phyloP scores from a whole-genome alignment of 2,113 vertebrate species.

The Ailurus styani region DNA sequence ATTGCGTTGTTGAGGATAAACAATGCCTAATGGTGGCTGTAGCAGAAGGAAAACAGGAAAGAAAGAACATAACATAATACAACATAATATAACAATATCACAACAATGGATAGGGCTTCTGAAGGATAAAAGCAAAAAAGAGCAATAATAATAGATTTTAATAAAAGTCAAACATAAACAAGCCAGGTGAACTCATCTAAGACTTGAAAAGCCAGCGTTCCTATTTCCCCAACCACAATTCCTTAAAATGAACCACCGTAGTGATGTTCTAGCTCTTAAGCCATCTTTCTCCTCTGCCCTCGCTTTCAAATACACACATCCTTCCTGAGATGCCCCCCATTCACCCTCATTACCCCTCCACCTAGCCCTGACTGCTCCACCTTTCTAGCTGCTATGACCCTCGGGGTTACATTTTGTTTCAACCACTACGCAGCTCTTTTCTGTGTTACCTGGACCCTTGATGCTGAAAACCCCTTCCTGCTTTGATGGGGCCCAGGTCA shows the following conservation, averaged over 20 bases:
- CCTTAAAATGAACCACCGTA: not conserved
- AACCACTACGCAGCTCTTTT: not conserved
- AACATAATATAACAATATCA: not conserved
- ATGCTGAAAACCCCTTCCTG: not conserved
- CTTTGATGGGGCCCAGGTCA: conserved; percentile 36
- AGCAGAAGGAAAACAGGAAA: not conserved
- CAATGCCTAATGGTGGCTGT: accelerated
- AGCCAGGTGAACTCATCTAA: not conserved
- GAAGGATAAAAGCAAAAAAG: not conserved
- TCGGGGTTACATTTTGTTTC: not conserved
- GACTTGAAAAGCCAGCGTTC: not conserved
- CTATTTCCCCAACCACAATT: not conserved
- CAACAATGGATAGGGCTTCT: not conserved
- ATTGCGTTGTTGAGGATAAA: accelerated
- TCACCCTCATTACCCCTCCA: not conserved
- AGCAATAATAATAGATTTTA: not conserved
- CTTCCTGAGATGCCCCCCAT: not conserved
- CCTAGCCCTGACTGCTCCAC: not conserved
- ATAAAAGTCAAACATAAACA: not conserved
- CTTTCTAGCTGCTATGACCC: not conserved
- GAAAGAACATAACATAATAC: not conserved
- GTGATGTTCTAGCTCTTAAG: not conserved
- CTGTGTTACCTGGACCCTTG: not conserved
- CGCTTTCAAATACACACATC: not conserved
- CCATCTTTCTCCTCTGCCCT: not conserved